A percentile compares a stretch with the other conserved stretches of the same genome.
Conservation (phyloP, 2,797 vertebrate genomes). For the Psittacula echo region DNA sequence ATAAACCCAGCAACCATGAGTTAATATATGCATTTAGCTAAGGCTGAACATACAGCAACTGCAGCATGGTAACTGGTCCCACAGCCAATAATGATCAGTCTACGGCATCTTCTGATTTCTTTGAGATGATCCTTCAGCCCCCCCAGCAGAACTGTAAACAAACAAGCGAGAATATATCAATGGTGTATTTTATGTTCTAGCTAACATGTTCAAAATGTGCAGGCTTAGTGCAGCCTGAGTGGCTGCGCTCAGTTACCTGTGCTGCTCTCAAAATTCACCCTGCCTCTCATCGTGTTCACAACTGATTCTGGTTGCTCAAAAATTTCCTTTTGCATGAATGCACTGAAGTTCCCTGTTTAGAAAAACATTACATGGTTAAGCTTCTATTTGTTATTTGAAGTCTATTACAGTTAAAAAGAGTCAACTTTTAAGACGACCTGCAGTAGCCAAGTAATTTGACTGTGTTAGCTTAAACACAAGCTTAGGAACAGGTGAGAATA, state of each 20-base stretch:
- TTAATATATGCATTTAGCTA: not conserved
- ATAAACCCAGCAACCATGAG: not conserved
- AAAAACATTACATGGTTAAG: not conserved
- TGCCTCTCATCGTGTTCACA: constrained; percentile 97
- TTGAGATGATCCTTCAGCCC: constrained; percentile 95
- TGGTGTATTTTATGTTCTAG: not conserved
- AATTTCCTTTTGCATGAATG: constrained; percentile 99
- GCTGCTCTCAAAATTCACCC: constrained; percentile 90
- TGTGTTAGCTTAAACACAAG: not conserved
- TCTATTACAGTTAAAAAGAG: not conserved
- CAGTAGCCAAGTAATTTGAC: not conserved
- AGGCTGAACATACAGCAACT: constrained; percentile 86
- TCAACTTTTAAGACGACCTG: not conserved
- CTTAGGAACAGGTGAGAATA: not conserved
- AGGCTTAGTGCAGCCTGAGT: not conserved
- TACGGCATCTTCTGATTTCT: constrained; percentile 92
- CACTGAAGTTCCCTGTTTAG: constrained; percentile 89
- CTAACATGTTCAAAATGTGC: not conserved
- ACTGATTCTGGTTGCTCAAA: constrained; percentile 97
- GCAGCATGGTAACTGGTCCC: constrained; percentile 95
- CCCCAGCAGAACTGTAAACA: constrained; percentile 86
- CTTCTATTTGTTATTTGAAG: not conserved
- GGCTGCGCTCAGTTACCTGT: constrained; percentile 78
- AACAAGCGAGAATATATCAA: not conserved
- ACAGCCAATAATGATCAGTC: constrained; percentile 93